Evolutionary conservation across 2,113 vertebrate genomes (phyloP), one percentile per base, ranked within the genome.

Genomic region (Phoxinus phoxinus): DNA sequence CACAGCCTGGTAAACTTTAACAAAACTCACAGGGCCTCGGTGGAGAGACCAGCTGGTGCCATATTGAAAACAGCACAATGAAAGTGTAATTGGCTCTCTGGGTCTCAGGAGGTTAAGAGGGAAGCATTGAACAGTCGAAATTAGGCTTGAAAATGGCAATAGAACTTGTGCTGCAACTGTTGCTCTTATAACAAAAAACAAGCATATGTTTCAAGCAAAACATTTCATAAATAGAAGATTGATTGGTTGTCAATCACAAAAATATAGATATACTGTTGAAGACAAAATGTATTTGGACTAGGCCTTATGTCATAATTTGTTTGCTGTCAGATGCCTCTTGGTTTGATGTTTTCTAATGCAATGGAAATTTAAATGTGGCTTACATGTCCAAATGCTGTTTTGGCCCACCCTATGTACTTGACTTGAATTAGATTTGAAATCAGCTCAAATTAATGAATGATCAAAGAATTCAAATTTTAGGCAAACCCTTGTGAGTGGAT

Each of bases 1-100:
- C 91, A 90, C 7, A 19, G 74, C 91, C 93, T 93, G 92, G 93
- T 95, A 94, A 95, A 95, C 91, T 90, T 93, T 93, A 94, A 91
- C 92, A 90, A 92, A 90, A 44, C 93, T 92, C 61, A 6, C 46
- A 90, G 94, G 90, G 89, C 86, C 89, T 89, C 86, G 81, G 84
- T 21, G 63, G 46, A 71, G 89, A 91, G 90, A 92, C 85, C 37
- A 94, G 89, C 91, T 93, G 88, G 88, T 92, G 89, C 88, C 88
- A 92, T 91, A 87, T 81, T 88, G 91, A 89, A 84, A 84, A 67
- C 32, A 80, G 82, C 67, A 90, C 91, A 88, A 92, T 89, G 87
- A 85, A 84, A 83, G 76, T 84, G 84, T 92, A 91, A 91, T 91
- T 91, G 91, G 89, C 91, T 88, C 80, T 87, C 79, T 77, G 81